Base-by-base conservation (phyloP, 2,888 invertebrate genomes). In the Choreutis nemorana region DNA sequence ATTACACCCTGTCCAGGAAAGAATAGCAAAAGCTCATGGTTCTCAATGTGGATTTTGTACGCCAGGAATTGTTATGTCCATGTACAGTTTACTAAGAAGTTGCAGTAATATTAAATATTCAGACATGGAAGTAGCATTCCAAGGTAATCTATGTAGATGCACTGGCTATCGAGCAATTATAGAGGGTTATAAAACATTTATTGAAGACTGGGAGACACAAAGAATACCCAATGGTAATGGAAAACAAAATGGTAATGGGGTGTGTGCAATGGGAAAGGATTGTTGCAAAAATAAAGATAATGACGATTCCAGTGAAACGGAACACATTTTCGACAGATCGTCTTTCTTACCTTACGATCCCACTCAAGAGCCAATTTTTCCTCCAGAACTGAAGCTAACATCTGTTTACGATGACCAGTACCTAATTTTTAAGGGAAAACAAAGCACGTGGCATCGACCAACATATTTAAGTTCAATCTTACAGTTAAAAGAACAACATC, bases 11-110 rank as follows among this genome's bases (percentile, higher is more conserved):
- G 87, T 89, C 1, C 91, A 91, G 65, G 89, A 90, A 57, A 65
- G 90, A 42, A 85, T 93, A 27, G 90, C 91, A 0, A 87, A 88
- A 68, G 83, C 89, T 1, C 91, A 94, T 46, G 94, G 94, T 0
- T 90, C 92, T 1, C 94, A 94, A 63, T 94, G 94, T 54, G 93
- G 93, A 2, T 92, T 90, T 58, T 93, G 92, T 45, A 92, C 93
- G 1, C 92, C 93, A 2, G 94, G 94, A 8, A 91, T 94, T 39
- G 90, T 94, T 1, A 94, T 94, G 94, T 92, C 93, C 1, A 91
- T 93, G 91, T 94, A 93, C 51, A 81, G 89, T 1, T 70, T 94
- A 23, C 68, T 94, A 1, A 70, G 93, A 48, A 84, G 81, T 37
- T 53, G 50, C 31, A 54, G 45, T 30, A 55, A 55, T 34, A 64